Conservation (phyloP, 2,888 invertebrate species). For the Gonocerus acuteangulatus region DNA sequence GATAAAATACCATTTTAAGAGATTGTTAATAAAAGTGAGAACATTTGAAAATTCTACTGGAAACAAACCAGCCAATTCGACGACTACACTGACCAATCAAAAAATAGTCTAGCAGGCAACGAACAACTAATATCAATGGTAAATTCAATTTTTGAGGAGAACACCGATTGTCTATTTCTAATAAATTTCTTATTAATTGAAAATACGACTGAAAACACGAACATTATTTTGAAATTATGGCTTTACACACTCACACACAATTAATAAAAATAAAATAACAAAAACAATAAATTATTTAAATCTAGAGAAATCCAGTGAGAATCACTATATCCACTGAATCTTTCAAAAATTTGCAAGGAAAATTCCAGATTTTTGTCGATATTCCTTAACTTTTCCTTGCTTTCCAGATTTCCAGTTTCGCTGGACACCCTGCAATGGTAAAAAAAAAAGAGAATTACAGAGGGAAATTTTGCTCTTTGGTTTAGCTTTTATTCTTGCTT, state of each 20-base stretch:
- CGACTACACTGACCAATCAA: too few relatives aligned
- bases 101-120: too few relatives aligned
- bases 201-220: too few relatives aligned
- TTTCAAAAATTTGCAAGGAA: conserved; percentile 16
- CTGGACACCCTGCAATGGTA: conserved; percentile 24
- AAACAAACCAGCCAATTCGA: too few relatives aligned
- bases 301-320: neutral
- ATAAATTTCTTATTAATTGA: too few relatives aligned
- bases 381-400: conserved; percentile 17
- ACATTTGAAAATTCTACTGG: too few relatives aligned
- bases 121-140: too few relatives aligned
- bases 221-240: neutral
- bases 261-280: neutral
- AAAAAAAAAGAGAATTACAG: conserved; percentile 18
- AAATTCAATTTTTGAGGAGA: too few relatives aligned
- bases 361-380: conserved; percentile 19
- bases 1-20: too few relatives aligned
- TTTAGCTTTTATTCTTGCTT: too few relatives aligned
- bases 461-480: neutral
- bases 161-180: too few relatives aligned
- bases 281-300: neutral
- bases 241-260: neutral
- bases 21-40: too few relatives aligned
- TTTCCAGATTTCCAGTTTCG: conserved; percentile 21
- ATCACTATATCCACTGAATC: conserved; percentile 1